These are phyloP conservation scores for Sycophila sp. DNA, from an alignment of 1,140 invertebrate genomes.

Conservation along the genomic window DNA sequence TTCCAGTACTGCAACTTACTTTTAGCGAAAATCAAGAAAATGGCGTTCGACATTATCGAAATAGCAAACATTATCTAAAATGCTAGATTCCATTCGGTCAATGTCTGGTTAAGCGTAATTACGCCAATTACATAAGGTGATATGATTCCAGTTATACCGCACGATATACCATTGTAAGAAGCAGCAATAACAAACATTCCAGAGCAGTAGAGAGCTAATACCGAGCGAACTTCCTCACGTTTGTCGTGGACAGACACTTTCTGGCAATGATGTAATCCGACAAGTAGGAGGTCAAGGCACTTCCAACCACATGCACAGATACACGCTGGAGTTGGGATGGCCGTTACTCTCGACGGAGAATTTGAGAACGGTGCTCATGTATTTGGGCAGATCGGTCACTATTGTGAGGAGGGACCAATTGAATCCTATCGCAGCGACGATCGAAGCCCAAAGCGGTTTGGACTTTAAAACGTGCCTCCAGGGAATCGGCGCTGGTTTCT, in stretches of 20 bases:
- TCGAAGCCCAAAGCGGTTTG: conserved; percentile 68
- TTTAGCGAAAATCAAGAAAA: neutral
- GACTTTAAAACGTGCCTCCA: conserved; percentile 35
- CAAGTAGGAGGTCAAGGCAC: neutral
- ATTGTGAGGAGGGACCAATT: conserved; percentile 76
- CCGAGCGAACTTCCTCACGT: neutral
- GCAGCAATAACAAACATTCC: conserved; percentile 43
- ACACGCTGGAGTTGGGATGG: neutral
- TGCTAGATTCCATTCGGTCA: neutral
- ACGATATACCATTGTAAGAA: conserved; percentile 62
- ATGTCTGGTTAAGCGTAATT: conserved; percentile 14
- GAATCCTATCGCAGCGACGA: conserved; percentile 70
- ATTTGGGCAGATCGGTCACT: conserved; percentile 69
- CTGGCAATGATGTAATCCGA: neutral
- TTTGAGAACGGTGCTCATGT: neutral
- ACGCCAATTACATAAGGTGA: neutral
- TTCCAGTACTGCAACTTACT: neutral
- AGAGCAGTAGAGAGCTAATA: conserved; percentile 17
- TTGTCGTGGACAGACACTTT: neutral
- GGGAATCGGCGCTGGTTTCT: conserved; percentile 48
- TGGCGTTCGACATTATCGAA: neutral
- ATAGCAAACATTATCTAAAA: neutral
- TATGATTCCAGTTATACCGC: neutral
- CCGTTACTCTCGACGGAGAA: conserved; percentile 11
- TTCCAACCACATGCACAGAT: conserved; percentile 17